Conservation (phyloP, 1,140 invertebrate genomes). For the Brachionus rotundiformis region DNA sequence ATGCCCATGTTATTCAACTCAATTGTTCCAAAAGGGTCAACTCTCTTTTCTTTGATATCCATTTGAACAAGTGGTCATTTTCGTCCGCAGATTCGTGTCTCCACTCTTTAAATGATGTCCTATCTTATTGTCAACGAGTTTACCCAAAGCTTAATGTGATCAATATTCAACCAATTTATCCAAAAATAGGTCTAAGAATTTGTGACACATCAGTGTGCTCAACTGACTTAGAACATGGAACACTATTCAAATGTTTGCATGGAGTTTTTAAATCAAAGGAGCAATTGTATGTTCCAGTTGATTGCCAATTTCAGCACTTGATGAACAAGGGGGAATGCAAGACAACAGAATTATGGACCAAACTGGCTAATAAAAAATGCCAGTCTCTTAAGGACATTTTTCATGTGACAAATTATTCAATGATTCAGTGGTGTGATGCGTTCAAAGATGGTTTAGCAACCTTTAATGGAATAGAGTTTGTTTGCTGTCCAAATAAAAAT, state of each 20-base stretch:
- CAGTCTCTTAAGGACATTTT: not conserved
- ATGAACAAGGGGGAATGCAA: not conserved
- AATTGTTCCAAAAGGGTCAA: not conserved
- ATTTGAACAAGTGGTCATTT: not conserved
- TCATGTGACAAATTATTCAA: not conserved
- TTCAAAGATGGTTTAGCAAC: slow-evolving; percentile 17
- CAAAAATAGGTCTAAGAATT: not conserved
- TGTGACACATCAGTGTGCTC: not conserved
- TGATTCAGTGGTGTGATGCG: slow-evolving; percentile 45
- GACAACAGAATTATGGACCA: not conserved
- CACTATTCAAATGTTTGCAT: slow-evolving; percentile 23
- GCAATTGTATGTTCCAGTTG: not conserved
- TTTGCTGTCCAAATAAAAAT: slow-evolving; percentile 6
- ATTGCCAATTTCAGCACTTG: slow-evolving; percentile 25
- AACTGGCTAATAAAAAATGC: slow-evolving; percentile 18
- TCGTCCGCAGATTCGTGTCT: not conserved
- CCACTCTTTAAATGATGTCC: not conserved
- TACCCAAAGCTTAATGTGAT: slow-evolving; percentile 31
- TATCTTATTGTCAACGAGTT: slow-evolving; percentile 14
- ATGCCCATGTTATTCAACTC: not conserved
- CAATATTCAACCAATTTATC: not conserved
- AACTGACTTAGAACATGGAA: not conserved
- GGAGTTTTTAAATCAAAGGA: slow-evolving; percentile 26
- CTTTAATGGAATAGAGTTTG: slow-evolving; percentile 37
- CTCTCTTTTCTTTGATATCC: not conserved